These are phyloP conservation scores for Campylomormyrus tamandua DNA, from an alignment of 2,113 vertebrate species.

Conservation along the genomic window DNA sequence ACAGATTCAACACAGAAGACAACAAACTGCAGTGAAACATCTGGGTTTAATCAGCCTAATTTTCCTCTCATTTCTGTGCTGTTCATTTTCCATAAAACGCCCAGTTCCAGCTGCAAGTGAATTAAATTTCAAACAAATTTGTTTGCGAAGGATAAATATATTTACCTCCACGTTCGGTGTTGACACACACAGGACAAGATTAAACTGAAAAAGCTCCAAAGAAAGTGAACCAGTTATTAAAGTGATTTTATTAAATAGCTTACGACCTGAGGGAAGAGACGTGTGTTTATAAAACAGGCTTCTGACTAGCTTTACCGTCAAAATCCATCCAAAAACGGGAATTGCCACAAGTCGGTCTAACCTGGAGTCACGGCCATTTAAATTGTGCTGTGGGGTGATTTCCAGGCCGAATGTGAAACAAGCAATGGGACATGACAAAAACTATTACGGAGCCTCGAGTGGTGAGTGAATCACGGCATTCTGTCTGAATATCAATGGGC, in stretches of 20 bases:
- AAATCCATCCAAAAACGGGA: background rate
- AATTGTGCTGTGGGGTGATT: background rate
- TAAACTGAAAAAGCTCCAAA: background rate
- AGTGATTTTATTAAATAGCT: slow-evolving; percentile 4
- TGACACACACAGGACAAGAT: background rate
- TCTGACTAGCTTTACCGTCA: background rate
- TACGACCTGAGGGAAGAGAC: background rate
- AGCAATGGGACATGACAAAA: background rate
- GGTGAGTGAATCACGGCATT: background rate
- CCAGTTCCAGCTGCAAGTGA: background rate
- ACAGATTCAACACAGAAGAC: background rate
- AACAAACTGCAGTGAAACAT: background rate
- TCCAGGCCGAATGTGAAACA: background rate
- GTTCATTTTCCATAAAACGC: background rate
- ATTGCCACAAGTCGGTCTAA: background rate
- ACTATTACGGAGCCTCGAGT: background rate
- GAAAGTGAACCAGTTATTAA: background rate
- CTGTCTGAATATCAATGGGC: background rate
- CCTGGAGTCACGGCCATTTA: background rate
- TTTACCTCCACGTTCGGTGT: background rate
- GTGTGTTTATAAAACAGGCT: background rate
- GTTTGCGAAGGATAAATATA: background rate
- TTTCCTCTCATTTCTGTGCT: background rate
- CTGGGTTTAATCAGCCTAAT: slow-evolving; percentile 2
- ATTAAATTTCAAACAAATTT: background rate